Evolutionary conservation across 1,140 invertebrate genomes (phyloP).

Genomic region (Calosoma granatense): DNA sequence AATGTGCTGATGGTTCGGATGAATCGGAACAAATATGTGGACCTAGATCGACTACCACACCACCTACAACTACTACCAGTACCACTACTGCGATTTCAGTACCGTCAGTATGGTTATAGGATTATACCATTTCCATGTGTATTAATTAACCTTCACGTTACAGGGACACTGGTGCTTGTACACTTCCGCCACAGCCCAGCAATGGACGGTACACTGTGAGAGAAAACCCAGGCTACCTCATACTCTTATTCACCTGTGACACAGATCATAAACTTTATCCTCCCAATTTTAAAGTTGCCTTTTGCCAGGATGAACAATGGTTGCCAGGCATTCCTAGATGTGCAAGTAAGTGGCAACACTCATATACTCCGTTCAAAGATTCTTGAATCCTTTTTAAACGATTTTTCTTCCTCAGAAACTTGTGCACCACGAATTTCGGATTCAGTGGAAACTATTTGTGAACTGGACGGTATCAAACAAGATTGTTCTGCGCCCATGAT

Average conservation of each 20-base stretch:
- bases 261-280: background rate
- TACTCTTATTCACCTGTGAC: background rate
- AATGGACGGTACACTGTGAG: background rate
- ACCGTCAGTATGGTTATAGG: too few relatives aligned
- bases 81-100: too few relatives aligned
- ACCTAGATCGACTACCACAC: background rate
- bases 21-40: slow-evolving; percentile 33
- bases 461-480: background rate
- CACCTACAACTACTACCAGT: background rate
- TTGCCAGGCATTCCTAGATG: background rate
- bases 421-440: background rate
- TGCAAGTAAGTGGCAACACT: background rate
- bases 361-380: too few relatives aligned
- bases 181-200: background rate
- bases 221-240: background rate
- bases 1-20: slow-evolving; percentile 63
- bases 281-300: background rate
- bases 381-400: background rate
- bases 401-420: background rate
- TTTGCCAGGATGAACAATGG: background rate
- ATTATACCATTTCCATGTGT: too few relatives aligned
- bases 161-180: background rate
- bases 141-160: too few relatives aligned
- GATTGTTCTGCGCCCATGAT: background rate
- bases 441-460: background rate